Percentiles rank a stretch among this genome's conserved stretches.
Conservation (phyloP, 2,113 vertebrate species). For the Hippolais icterina region DNA sequence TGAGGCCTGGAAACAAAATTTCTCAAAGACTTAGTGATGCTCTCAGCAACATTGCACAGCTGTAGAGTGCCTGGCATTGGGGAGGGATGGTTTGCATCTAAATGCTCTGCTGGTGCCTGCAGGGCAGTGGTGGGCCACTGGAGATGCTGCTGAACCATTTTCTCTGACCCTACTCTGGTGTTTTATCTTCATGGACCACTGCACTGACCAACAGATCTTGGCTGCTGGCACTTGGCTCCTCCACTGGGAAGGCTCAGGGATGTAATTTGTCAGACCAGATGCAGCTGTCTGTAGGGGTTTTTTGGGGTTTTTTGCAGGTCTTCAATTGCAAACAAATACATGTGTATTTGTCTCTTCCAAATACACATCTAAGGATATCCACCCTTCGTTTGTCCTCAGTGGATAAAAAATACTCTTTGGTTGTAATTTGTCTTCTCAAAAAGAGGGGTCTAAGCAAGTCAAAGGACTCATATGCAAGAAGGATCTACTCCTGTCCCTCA, state of each 20-base stretch:
- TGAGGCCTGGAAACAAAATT: background rate
- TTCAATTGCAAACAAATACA: background rate
- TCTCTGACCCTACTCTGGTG: background rate
- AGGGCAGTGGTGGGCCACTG: background rate
- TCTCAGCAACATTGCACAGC: background rate
- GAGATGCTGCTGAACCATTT: background rate
- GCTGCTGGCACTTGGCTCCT: background rate
- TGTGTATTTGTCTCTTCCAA: background rate
- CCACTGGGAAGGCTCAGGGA: fast-evolving
- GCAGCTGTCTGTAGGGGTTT: background rate
- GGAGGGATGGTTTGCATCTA: background rate
- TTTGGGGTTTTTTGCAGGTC: background rate
- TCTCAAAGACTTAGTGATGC: background rate
- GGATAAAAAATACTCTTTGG: background rate
- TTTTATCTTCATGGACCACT: fast-evolving
- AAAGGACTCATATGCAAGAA: background rate
- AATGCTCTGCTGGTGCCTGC: background rate
- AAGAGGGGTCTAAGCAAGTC: background rate
- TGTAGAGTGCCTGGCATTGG: background rate
- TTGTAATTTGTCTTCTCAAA: background rate
- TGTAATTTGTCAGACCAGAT: background rate
- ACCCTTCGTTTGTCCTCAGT: background rate
- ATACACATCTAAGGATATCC: background rate
- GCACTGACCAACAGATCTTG: background rate
- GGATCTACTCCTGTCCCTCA: background rate